A percentile compares a stretch with the other conserved stretches of the same genome.
phyloP scores from a whole-genome alignment of 2,797 vertebrate genomes.

The Huso huso region DNA sequence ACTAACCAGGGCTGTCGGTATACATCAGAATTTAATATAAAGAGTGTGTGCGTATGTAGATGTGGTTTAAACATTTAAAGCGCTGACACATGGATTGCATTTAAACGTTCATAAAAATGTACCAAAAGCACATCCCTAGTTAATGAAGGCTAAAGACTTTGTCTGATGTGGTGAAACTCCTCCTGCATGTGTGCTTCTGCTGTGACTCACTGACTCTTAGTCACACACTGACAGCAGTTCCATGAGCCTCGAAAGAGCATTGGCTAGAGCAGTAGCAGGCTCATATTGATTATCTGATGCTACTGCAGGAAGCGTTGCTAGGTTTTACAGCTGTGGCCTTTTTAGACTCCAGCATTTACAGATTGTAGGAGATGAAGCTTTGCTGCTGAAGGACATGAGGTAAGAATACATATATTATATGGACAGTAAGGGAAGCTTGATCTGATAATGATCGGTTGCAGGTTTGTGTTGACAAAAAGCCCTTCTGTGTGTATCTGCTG shows the following conservation, averaged over 20 bases:
- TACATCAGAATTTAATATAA: too few species aligned
- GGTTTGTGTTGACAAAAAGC: not conserved
- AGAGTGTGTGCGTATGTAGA: too few species aligned
- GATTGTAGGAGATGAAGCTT: not conserved
- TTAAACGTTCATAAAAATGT: too few species aligned
- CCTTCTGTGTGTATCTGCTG: not conserved
- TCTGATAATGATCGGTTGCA: not conserved
- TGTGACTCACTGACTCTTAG: slow-evolving; percentile 8
- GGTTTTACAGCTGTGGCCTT: not conserved
- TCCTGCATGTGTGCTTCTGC: not conserved
- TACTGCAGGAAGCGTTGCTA: not conserved
- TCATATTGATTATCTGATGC: slow-evolving; percentile 5
- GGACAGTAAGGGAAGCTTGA: not conserved
- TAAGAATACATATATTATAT: not conserved
- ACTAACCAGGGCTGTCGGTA: too few species aligned
- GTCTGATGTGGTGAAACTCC: not conserved
- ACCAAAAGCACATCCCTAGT: too few species aligned
- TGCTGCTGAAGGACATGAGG: not conserved
- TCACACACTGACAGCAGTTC: not conserved
- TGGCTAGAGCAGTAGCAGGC: not conserved
- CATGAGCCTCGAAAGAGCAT: not conserved
- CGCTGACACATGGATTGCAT: too few species aligned
- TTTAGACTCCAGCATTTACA: not conserved
- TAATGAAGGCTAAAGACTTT: too few species aligned
- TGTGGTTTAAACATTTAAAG: too few species aligned